These are phyloP conservation scores for Oxyscelio sp. DNA, from an alignment of 2,888 invertebrate species.

Conservation along the genomic window DNA sequence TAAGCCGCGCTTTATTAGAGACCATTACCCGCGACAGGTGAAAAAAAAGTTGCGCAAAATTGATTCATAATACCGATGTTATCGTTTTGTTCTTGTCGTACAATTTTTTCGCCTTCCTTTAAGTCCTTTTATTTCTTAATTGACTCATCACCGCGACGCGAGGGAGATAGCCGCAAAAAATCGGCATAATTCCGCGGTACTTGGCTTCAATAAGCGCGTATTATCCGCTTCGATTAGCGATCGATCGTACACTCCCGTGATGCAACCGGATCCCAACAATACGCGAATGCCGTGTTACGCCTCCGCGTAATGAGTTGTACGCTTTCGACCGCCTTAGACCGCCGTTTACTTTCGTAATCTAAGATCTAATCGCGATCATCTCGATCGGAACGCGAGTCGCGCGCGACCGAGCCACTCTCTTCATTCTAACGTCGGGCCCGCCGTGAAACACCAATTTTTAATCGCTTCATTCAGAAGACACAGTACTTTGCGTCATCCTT, in stretches of 20 bases:
- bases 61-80: conserved; percentile 68
- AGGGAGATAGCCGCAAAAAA: conserved; percentile 32
- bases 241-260: conserved; percentile 49
- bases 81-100: conserved; percentile 58
- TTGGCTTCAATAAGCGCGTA: conserved; percentile 61
- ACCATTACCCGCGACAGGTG: conserved; percentile 23
- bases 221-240: conserved; percentile 62
- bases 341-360: conserved; percentile 79
- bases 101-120: conserved; percentile 41
- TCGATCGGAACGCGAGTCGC: conserved; percentile 60
- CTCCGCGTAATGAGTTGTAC: conserved; percentile 70
- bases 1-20: conserved; percentile 41
- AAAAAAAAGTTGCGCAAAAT: conserved; percentile 62
- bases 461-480: conserved; percentile 22
- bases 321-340: conserved; percentile 67
- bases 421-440: not conserved
- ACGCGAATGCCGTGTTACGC: conserved; percentile 65
- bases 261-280: conserved; percentile 65
- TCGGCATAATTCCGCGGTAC: conserved; percentile 44
- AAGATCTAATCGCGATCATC: conserved; percentile 78
- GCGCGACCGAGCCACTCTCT: conserved; percentile 19
- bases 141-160: conserved; percentile 63
- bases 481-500: conserved; percentile 46
- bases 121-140: conserved; percentile 66
- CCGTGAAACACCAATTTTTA: too few species aligned